phyloP scores from a whole-genome alignment of 2,113 vertebrate genomes.

The Cichladusa arquata region DNA sequence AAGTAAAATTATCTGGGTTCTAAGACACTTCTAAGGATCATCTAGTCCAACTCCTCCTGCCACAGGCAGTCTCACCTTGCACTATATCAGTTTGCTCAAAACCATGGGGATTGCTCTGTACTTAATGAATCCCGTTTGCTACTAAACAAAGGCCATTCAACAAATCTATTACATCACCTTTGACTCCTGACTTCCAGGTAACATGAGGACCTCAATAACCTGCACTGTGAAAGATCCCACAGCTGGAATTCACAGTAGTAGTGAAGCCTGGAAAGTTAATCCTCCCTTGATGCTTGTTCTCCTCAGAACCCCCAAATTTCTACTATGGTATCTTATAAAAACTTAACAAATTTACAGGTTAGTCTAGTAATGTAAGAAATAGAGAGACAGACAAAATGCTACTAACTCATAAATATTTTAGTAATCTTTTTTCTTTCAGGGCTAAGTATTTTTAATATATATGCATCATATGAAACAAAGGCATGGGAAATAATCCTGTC shows the following conservation, averaged over 20 bases:
- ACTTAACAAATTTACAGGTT: background rate
- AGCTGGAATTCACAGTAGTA: background rate
- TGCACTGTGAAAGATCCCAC: background rate
- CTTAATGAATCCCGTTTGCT: background rate
- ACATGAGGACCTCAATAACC: background rate
- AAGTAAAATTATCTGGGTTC: background rate
- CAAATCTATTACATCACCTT: background rate
- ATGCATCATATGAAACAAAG: background rate
- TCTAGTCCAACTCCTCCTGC: background rate
- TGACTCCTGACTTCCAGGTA: background rate
- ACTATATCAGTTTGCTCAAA: background rate
- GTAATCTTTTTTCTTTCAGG: background rate
- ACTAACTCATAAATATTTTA: background rate
- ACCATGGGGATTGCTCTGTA: background rate
- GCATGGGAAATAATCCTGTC: background rate
- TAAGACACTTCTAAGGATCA: background rate
- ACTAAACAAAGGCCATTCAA: background rate
- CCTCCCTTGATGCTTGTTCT: background rate
- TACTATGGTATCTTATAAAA: background rate
- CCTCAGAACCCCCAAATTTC: background rate
- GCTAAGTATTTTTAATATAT: background rate
- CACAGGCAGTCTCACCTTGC: background rate
- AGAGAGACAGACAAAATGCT: background rate
- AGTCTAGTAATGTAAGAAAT: background rate
- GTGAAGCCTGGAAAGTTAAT: background rate